These are phyloP conservation scores for Chloroceryle inda DNA, from an alignment of 2,797 vertebrate genomes.

Conservation along the genomic window DNA sequence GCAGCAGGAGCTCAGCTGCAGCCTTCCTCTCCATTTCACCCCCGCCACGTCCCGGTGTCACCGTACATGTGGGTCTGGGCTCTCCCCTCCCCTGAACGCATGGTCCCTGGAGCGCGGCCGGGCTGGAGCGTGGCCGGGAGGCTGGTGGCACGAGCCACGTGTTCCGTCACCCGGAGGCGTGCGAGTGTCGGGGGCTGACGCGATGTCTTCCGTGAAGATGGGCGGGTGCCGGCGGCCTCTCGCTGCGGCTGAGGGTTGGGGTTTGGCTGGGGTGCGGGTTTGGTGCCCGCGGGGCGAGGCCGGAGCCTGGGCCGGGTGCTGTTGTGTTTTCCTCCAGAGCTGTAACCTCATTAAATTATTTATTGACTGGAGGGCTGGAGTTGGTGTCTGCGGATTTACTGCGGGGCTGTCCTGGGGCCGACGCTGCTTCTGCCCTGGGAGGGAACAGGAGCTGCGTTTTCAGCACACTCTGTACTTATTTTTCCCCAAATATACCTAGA, in stretches of 20 bases:
- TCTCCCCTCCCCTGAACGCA: background rate
- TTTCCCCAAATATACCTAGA: background rate
- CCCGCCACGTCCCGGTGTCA: conserved; percentile 36
- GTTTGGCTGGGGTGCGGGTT: background rate
- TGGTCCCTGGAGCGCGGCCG: conserved; percentile 32
- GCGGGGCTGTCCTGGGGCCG: background rate
- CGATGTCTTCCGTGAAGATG: conserved; percentile 84
- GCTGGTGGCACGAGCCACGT: background rate
- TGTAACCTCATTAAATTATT: conserved; percentile 83
- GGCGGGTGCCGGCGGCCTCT: conserved; percentile 32
- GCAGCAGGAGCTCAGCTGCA: background rate
- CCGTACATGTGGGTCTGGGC: conserved; percentile 34
- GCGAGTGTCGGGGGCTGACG: conserved; percentile 24
- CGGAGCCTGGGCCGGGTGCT: conserved; percentile 17
- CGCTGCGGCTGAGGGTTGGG: conserved; percentile 17
- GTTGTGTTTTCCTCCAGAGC: conserved; percentile 53
- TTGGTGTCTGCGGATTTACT: conserved; percentile 24
- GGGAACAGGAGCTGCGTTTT: background rate
- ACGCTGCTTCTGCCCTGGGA: background rate
- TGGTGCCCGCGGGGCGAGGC: background rate
- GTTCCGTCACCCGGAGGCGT: background rate
- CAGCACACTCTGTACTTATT: rapidly evolving
- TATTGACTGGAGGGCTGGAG: conserved; percentile 66
- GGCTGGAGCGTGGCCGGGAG: background rate
- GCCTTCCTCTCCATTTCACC: background rate